These are phyloP conservation scores for Acanthosepion lycidas DNA, from an alignment of 2,888 invertebrate species.

Conservation along the genomic window DNA sequence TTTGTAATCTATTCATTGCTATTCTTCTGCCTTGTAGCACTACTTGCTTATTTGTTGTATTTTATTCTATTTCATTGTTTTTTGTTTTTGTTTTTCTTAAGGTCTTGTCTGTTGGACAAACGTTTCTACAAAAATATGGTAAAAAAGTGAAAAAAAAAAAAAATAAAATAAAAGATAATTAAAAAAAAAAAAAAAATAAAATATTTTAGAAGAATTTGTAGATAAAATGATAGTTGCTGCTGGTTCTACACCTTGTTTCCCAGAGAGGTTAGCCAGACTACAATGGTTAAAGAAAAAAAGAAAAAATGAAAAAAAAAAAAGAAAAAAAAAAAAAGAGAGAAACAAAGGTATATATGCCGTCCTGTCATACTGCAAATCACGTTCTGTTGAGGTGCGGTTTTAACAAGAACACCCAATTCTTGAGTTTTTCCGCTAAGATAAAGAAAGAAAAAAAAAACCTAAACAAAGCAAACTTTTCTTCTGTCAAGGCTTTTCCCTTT, in stretches of 20 bases:
- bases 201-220: conserved; percentile 37
- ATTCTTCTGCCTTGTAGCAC: conserved; percentile 33
- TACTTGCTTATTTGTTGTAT: not conserved
- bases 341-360: conserved; percentile 48
- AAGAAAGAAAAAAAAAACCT: conserved; percentile 24
- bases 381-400: conserved; percentile 43
- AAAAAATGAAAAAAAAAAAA: not conserved
- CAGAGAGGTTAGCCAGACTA: conserved; percentile 48
- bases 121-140: conserved; percentile 14
- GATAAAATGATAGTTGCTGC: conserved; percentile 35
- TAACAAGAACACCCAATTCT: conserved; percentile 43
- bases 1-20: conserved; percentile 15
- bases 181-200: not conserved
- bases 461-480: conserved; percentile 41
- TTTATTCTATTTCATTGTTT: conserved; percentile 6
- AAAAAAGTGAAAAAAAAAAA: not conserved
- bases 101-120: conserved; percentile 40
- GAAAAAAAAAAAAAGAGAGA: not conserved
- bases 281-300: conserved; percentile 42
- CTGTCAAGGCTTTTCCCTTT: conserved; percentile 45
- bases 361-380: conserved; percentile 47
- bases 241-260: conserved; percentile 48
- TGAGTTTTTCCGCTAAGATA: conserved; percentile 43
- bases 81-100: not conserved
- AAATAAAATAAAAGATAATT: not conserved